These are phyloP conservation scores for Phaetusa simplex DNA, from an alignment of 2,113 vertebrate species.

Conservation along the genomic window DNA sequence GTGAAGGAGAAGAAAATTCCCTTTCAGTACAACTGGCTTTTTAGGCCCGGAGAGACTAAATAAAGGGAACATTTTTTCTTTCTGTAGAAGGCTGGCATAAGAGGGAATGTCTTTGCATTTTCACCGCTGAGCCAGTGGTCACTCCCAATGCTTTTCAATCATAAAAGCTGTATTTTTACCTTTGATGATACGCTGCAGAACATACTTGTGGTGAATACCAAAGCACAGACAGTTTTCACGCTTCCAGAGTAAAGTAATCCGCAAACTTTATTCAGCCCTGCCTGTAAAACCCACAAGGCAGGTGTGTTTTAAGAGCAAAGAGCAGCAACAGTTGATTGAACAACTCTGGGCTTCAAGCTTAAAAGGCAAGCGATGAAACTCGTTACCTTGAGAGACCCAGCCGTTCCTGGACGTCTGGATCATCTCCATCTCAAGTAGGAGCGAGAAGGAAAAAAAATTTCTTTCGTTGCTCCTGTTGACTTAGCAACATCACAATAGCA, in stretches of 20 bases:
- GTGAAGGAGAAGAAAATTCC: not conserved
- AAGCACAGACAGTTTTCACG: not conserved
- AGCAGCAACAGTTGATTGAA: not conserved
- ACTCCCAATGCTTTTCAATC: not conserved
- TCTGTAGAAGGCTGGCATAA: not conserved
- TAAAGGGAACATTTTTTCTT: not conserved
- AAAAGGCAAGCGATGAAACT: not conserved
- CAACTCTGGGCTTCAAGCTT: not conserved
- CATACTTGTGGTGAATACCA: not conserved
- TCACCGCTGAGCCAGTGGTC: not conserved
- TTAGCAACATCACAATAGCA: not conserved
- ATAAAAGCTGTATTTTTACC: not conserved
- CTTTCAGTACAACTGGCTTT: not conserved
- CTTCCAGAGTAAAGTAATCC: not conserved
- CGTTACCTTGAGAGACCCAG: not conserved
- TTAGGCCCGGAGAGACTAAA: not conserved
- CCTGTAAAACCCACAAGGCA: not conserved
- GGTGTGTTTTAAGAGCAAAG: not conserved
- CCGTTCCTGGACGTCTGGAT: not conserved
- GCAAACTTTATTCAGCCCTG: not conserved
- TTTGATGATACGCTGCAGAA: not conserved
- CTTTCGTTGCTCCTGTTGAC: not conserved
- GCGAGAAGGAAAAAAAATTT: not conserved
- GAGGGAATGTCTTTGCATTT: not conserved
- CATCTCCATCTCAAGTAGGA: not conserved